Conservation (phyloP, 2,113 vertebrate genomes). For the Sinocyclocheilus rhinocerous region DNA sequence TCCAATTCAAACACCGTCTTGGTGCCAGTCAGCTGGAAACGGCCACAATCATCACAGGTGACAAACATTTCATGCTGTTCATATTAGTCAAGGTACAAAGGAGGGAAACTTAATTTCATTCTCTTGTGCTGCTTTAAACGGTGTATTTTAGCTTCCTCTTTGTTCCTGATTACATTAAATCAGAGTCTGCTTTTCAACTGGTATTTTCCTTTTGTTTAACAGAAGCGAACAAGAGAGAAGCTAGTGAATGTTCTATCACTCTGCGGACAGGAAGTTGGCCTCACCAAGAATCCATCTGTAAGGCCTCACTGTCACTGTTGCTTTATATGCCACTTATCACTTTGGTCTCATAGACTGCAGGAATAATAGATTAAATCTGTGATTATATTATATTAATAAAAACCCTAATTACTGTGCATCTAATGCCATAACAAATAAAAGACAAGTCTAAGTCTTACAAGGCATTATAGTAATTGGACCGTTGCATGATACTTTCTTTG, state of each 20-base stretch:
- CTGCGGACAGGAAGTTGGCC: slow-evolving; percentile 96
- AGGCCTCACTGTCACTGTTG: slow-evolving; percentile 60
- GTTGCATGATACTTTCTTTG: neutral
- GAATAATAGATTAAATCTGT: neutral
- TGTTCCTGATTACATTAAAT: neutral
- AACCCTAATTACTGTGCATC: neutral
- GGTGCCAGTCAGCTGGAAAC: slow-evolving; percentile 97
- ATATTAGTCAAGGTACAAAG: neutral
- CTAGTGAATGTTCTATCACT: slow-evolving; percentile 95
- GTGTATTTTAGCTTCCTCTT: neutral
- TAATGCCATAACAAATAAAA: neutral
- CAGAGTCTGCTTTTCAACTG: neutral
- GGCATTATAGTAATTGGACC: neutral
- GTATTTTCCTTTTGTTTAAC: slow-evolving; percentile 41
- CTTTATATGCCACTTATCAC: neutral
- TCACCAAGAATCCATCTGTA: slow-evolving; percentile 98
- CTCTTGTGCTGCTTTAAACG: neutral
- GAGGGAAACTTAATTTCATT: neutral
- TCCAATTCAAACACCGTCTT: slow-evolving; percentile 97
- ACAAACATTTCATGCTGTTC: neutral
- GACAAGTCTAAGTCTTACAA: neutral
- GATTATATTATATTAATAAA: neutral
- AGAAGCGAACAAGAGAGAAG: slow-evolving; percentile 98
- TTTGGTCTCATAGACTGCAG: neutral
- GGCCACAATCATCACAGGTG: slow-evolving; percentile 96